Evolutionary conservation across 2,113 vertebrate species (phyloP).

Genomic region (Chionis minor): DNA sequence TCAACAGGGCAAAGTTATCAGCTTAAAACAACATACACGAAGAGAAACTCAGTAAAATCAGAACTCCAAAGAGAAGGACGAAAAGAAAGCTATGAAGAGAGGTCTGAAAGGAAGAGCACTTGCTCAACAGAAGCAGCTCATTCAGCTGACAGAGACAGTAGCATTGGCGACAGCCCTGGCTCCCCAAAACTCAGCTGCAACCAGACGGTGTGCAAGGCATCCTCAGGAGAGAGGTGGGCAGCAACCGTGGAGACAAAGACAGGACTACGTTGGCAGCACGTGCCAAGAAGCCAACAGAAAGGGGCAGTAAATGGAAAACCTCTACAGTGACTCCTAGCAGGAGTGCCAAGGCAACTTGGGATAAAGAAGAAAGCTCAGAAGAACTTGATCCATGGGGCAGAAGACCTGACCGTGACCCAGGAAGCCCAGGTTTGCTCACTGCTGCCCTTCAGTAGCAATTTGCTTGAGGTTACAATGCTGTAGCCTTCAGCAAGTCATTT

Average conservation of each 20-base stretch:
- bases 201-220: background rate
- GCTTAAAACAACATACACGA: background rate
- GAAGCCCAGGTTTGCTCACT: background rate
- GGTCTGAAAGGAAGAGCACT: background rate
- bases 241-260: background rate
- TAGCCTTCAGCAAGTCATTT: background rate
- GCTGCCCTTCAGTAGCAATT: background rate
- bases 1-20: background rate
- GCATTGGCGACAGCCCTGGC: background rate
- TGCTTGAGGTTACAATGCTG: rapidly evolving
- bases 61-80: background rate
- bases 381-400: background rate
- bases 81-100: background rate
- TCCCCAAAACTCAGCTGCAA: background rate
- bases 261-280: rapidly evolving
- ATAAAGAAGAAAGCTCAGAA: background rate
- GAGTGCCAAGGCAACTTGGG: background rate
- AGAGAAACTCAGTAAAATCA: background rate
- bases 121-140: background rate
- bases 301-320: background rate
- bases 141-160: background rate
- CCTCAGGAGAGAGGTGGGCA: background rate
- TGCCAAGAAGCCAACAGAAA: background rate
- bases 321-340: background rate
- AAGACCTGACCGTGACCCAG: background rate